Conservation (phyloP, 2,797 vertebrate species). For the Sebastes matsubarae region DNA sequence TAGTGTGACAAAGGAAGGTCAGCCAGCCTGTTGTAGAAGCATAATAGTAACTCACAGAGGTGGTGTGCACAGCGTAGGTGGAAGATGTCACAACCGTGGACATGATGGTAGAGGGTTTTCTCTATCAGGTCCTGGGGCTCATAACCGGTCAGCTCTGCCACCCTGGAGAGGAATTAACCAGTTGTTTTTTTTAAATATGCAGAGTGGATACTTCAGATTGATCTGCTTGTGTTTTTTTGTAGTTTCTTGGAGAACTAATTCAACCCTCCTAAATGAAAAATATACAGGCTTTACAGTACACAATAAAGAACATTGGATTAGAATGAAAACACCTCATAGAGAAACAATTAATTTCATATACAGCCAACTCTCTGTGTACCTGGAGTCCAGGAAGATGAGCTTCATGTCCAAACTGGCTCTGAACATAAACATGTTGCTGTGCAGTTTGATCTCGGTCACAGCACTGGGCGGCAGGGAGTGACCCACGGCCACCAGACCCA, state of each 20-base stretch:
- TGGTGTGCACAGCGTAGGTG: constrained; percentile 98
- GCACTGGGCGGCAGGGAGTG: constrained; percentile 97
- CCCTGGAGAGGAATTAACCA: constrained; percentile 79
- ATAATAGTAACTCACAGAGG: constrained; percentile 88
- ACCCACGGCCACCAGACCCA: constrained; percentile 96
- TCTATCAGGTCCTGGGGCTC: constrained; percentile 99
- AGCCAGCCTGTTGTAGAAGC: constrained; percentile 17
- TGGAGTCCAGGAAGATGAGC: constrained; percentile 98
- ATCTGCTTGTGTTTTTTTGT: background rate
- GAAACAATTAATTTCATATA: background rate
- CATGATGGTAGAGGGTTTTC: constrained; percentile 98
- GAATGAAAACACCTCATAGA: background rate
- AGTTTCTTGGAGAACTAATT: background rate
- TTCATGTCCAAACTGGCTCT: constrained; percentile 99
- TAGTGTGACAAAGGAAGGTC: constrained; percentile 29
- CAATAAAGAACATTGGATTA: background rate
- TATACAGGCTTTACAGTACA: background rate
- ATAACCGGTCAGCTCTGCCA: constrained; percentile 96
- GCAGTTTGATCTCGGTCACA: constrained; percentile 97
- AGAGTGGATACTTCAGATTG: background rate
- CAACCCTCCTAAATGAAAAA: background rate
- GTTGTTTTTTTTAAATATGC: background rate
- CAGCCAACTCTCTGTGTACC: constrained; percentile 77
- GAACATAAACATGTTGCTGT: constrained; percentile 99
- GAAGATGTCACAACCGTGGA: constrained; percentile 98